These are phyloP conservation scores for Hypotaenidia philippensis DNA, from an alignment of 2,797 vertebrate species.

Conservation along the genomic window DNA sequence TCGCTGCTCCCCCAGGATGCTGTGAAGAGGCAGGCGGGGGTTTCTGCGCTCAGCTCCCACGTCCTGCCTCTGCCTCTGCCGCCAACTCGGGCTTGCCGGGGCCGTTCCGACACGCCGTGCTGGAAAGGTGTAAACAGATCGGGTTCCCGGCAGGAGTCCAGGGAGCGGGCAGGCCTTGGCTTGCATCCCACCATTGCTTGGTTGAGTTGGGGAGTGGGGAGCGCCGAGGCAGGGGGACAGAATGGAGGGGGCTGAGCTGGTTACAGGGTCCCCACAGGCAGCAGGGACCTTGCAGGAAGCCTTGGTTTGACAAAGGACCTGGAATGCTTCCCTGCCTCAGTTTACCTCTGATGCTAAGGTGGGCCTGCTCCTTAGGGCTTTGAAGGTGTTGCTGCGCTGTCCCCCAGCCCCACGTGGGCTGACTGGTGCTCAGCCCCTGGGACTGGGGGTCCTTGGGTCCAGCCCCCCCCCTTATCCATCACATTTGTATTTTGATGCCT, in stretches of 20 bases:
- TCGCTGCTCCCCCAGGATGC: rapidly evolving
- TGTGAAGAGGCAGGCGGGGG: neutral
- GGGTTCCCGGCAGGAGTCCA: slow-evolving; percentile 59
- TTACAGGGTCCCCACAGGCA: rapidly evolving
- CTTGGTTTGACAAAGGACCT: neutral
- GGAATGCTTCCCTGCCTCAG: neutral
- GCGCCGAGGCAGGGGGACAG: neutral
- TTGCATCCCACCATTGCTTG: neutral
- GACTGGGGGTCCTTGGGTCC: neutral
- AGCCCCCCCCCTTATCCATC: neutral
- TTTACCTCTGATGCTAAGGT: neutral
- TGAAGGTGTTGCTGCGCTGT: neutral
- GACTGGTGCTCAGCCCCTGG: neutral
- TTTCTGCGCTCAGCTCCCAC: neutral
- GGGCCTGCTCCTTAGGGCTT: neutral
- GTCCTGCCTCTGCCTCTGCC: neutral
- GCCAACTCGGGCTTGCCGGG: slow-evolving; percentile 48
- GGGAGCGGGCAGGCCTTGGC: slow-evolving; percentile 63
- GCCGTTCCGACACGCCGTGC: neutral
- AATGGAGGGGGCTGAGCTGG: neutral
- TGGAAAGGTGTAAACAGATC: slow-evolving; percentile 58
- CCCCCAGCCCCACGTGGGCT: rapidly evolving
- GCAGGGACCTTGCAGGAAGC: rapidly evolving
- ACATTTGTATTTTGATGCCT: neutral
- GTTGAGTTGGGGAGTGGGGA: neutral